These are phyloP conservation scores for Pygoscelis adeliae DNA, from an alignment of 2,113 vertebrate genomes.

Conservation along the genomic window DNA sequence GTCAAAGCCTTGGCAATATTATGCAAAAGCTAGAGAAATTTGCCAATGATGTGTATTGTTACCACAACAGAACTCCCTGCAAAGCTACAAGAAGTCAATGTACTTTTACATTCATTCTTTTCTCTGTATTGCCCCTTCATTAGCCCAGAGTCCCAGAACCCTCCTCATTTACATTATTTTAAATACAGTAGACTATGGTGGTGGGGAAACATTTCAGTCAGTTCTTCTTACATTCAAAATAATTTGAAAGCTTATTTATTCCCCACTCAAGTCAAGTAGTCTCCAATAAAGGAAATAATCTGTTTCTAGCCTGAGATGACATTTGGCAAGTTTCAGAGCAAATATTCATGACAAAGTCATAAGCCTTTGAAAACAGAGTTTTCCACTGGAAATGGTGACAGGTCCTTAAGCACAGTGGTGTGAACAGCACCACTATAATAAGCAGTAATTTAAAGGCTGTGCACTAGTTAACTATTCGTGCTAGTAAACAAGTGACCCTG, in stretches of 20 bases:
- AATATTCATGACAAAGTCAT: conserved; percentile 45
- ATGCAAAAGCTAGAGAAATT: neutral
- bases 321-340: conserved; percentile 36
- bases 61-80: neutral
- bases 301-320: neutral
- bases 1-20: neutral
- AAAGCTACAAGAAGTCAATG: neutral
- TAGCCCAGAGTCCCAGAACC: neutral
- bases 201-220: neutral
- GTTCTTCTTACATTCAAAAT: neutral
- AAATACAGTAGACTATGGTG: neutral
- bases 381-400: conserved; percentile 59
- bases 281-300: neutral
- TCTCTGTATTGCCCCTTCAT: neutral
- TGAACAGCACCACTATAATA: conserved; percentile 42
- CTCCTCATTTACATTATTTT: neutral
- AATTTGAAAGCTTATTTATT: neutral
- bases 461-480: conserved; percentile 54
- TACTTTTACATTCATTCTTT: neutral
- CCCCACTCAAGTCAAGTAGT: neutral
- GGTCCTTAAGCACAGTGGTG: conserved; percentile 50
- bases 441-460: conserved; percentile 57
- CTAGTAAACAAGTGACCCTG: conserved; percentile 72
- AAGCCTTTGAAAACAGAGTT: conserved; percentile 20
- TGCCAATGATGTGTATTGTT: fast-evolving